A percentile compares a stretch with the other conserved stretches of the same genome.
Conservation (phyloP, 2,888 invertebrate species). For the Caenorhabditis sp. region DNA sequence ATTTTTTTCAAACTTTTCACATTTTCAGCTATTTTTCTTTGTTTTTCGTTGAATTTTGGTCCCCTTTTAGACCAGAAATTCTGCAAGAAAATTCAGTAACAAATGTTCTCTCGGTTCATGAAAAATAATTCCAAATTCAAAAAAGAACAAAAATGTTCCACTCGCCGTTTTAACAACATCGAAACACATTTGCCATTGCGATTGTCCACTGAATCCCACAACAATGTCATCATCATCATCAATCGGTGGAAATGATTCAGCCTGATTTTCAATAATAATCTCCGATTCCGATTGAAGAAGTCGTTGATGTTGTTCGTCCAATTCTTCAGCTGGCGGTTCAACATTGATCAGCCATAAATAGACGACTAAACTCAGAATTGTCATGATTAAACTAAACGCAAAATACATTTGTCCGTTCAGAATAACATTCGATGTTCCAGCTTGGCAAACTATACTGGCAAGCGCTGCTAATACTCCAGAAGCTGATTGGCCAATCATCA, state of each 20-base stretch:
- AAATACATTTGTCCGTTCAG: slow-evolving; percentile 53
- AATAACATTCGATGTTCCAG: slow-evolving; percentile 43
- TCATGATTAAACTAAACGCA: slow-evolving; percentile 41
- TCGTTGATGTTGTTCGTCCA: slow-evolving; percentile 7
- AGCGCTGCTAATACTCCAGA: slow-evolving; percentile 48
- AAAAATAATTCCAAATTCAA: too few relatives aligned
- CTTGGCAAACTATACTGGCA: slow-evolving; percentile 39
- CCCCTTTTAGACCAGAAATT: too few relatives aligned
- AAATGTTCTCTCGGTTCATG: too few relatives aligned
- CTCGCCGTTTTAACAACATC: slow-evolving; percentile 18
- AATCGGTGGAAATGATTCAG: slow-evolving; percentile 30
- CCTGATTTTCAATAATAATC: slow-evolving; percentile 18
- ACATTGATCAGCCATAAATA: slow-evolving; percentile 35
- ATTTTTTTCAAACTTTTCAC: too few relatives aligned
- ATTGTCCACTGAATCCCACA: not conserved
- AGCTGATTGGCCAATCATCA: slow-evolving; percentile 53
- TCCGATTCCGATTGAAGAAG: slow-evolving; percentile 1
- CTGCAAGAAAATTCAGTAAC: too few relatives aligned
- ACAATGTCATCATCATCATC: not conserved
- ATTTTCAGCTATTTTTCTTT: too few relatives aligned
- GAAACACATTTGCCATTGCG: slow-evolving; percentile 12
- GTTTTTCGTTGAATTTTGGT: too few relatives aligned
- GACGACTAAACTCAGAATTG: slow-evolving; percentile 40
- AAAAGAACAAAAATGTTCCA: too few relatives aligned
- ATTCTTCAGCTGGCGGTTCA: slow-evolving; percentile 13